Conservation (phyloP, 2,888 invertebrate genomes). For the Meiosimyza platycephala region DNA sequence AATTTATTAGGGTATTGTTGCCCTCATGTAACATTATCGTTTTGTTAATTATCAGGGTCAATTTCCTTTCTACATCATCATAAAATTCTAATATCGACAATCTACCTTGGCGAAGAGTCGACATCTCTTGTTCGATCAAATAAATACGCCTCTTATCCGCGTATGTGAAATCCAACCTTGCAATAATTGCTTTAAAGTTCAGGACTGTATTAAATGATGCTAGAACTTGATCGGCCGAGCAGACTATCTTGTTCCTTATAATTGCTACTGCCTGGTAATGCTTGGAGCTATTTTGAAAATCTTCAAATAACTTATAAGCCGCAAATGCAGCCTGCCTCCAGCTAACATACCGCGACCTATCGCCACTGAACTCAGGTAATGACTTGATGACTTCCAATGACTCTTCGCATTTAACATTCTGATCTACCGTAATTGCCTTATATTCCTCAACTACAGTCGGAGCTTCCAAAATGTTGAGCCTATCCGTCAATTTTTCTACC, state of each 20-base stretch:
- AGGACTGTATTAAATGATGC: conserved; percentile 43
- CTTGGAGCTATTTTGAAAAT: conserved; percentile 26
- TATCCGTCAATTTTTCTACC: neutral
- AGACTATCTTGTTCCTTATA: conserved; percentile 36
- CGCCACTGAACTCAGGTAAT: conserved; percentile 31
- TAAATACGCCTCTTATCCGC: conserved; percentile 44
- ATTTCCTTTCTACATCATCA: conserved; percentile 43
- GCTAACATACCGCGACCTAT: too few relatives aligned
- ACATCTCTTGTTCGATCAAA: conserved; percentile 41
- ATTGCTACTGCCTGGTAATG: conserved; percentile 39
- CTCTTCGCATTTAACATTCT: conserved; percentile 25
- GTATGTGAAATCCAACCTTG: conserved; percentile 43
- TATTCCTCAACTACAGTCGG: neutral
- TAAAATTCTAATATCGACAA: conserved; percentile 41
- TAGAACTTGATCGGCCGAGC: conserved; percentile 34
- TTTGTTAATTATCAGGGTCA: conserved; percentile 45
- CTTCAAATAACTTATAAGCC: conserved; percentile 19
- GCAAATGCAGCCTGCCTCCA: conserved; percentile 37
- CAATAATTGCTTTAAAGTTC: conserved; percentile 41
- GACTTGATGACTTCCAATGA: conserved; percentile 35
- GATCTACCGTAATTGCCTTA: neutral
- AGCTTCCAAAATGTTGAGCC: neutral
- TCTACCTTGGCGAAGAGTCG: conserved; percentile 43
- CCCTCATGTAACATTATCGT: conserved; percentile 43
- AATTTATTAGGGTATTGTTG: conserved; percentile 32